Evolutionary conservation across 2,797 vertebrate genomes (phyloP), one percentile per base, ranked within the genome.

Genomic region (Scyliorhinus canicula): DNA sequence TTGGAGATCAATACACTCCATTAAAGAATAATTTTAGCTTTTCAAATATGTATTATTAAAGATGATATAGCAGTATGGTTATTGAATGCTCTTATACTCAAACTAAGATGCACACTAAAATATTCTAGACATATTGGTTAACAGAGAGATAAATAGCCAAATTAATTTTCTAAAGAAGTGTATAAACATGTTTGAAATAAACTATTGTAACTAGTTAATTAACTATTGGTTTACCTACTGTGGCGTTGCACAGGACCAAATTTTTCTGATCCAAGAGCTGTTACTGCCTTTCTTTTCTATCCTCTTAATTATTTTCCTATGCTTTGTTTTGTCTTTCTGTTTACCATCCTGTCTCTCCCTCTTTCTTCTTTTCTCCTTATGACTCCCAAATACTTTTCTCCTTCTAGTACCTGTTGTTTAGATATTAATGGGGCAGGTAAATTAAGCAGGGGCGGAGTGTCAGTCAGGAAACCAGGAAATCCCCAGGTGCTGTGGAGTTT

Each of bases 41-140:
- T 95, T 93, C 65, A 71, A 50, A 93, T 90, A 90, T 71, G 63
- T 50, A 93, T 93, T 67, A 93, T 93, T 95, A 96, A 97, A 96
- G 96, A 96, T 96, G 47, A 95, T 95, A 97, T 95, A 96, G 96
- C 96, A 96, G 96, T 96, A 95, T 96, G 95, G 95, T 96, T 96
- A 95, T 74, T 95, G 96, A 96, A 96, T 96, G 97, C 95, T 96
- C 95, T 96, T 96, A 96, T 97, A 96, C 95, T 95, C 96, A 96
- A 96, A 96, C 95, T 91, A 95, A 96, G 96, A 96, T 96, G 97
- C 96, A 96, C 96, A 96, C 95, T 95, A 96, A 97, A 96, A 97
- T 96, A 91, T 91, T 44, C 88, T 26, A 69, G 47, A 94, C 69
- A 94, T 50, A 69, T 74, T 35, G 31, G 65, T 52, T 50, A 52